These are phyloP conservation scores for Microchrysa polita DNA, from an alignment of 2,888 invertebrate species.

Conservation along the genomic window DNA sequence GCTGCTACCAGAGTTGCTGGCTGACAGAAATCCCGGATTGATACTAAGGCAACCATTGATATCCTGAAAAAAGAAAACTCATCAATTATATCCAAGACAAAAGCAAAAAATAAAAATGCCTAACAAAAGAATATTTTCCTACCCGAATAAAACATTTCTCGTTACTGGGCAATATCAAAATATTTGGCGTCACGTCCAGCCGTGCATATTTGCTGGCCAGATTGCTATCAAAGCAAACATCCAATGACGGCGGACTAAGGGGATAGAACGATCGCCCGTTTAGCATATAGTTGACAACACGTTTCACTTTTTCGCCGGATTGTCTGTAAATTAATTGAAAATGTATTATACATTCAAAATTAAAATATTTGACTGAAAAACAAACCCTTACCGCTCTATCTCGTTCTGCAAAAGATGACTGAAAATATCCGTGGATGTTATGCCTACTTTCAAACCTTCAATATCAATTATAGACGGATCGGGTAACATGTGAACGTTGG, in stretches of 20 bases:
- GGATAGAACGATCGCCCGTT: conserved; percentile 85
- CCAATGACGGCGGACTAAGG: conserved; percentile 76
- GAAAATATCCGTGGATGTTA: conserved; percentile 84
- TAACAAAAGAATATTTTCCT: conserved; percentile 54
- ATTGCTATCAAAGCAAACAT: conserved; percentile 75
- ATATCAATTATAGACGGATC: conserved; percentile 85
- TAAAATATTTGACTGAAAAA: no score
- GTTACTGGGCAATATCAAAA: conserved; percentile 86
- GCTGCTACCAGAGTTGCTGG: conserved; percentile 71
- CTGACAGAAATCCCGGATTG: conserved; percentile 85
- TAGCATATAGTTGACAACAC: conserved; percentile 78
- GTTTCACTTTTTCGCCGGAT: conserved; percentile 75
- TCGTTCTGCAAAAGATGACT: conserved; percentile 86
- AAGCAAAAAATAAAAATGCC: neutral
- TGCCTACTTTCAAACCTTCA: conserved; percentile 78
- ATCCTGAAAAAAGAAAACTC: conserved; percentile 67
- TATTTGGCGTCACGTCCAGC: conserved; percentile 79
- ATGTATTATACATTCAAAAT: no score
- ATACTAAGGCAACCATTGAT: conserved; percentile 81
- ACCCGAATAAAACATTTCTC: conserved; percentile 85
- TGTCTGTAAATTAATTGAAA: conserved; percentile 60
- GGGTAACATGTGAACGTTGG: conserved; percentile 75
- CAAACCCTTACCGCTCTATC: conserved; percentile 66
- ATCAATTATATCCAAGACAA: neutral
- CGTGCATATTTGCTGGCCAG: conserved; percentile 78